A percentile compares a stretch with the other conserved stretches of the same genome.
These are phyloP conservation scores for Helicorthomorpha holstii DNA, from an alignment of 1,140 invertebrate genomes.

Conservation along the genomic window DNA sequence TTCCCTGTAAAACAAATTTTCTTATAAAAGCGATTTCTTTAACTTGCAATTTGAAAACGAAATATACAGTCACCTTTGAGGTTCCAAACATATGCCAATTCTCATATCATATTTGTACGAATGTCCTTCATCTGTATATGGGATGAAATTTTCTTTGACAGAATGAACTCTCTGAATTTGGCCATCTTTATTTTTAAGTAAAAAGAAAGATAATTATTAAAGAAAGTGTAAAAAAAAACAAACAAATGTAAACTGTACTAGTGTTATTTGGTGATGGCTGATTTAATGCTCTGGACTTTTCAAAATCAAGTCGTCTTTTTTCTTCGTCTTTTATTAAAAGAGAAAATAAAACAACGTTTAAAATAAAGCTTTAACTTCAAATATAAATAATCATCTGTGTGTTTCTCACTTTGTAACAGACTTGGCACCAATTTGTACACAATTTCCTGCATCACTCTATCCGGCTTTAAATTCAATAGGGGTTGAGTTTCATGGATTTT, in stretches of 20 bases:
- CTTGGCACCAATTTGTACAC: constrained; percentile 32
- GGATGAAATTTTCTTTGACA: neutral
- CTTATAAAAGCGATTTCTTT: neutral
- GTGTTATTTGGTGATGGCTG: constrained; percentile 5
- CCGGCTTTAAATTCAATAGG: constrained; percentile 28
- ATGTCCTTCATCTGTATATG: constrained; percentile 15
- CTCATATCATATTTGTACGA: constrained; percentile 22
- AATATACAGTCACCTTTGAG: constrained; percentile 7
- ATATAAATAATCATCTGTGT: constrained; percentile 5
- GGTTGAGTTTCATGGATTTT: constrained; percentile 35
- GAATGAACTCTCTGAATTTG: neutral
- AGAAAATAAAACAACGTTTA: neutral
- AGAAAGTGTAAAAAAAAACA: neutral
- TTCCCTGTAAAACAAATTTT: neutral
- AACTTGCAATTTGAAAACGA: neutral
- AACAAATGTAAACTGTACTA: neutral
- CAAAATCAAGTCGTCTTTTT: constrained; percentile 22
- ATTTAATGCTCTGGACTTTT: constrained; percentile 21
- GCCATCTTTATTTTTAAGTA: no score
- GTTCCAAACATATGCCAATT: constrained; percentile 22
- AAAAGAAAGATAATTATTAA: neutral
- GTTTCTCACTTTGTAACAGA: constrained; percentile 24
- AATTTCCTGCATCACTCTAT: constrained; percentile 33
- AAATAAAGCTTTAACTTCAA: neutral
- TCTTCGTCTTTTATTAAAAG: constrained; percentile 20